Evolutionary conservation across 2,888 invertebrate genomes (phyloP).

Genomic region (Scaptomyza flava): DNA sequence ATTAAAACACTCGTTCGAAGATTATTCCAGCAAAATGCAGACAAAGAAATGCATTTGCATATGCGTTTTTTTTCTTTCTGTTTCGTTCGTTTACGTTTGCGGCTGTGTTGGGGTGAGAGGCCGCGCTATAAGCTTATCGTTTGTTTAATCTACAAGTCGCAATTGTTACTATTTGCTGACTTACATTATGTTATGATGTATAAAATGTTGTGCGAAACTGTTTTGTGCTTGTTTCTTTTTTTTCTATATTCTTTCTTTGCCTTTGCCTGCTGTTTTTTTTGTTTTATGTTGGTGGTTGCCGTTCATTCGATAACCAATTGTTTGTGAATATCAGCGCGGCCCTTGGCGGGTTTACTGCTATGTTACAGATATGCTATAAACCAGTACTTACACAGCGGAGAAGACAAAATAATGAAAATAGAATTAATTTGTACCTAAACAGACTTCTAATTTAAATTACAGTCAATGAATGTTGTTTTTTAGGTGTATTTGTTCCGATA

Average conservation of each 20-base stretch:
- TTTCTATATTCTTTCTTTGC: constrained; percentile 32
- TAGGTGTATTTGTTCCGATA: constrained; percentile 22
- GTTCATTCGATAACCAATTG: constrained; percentile 29
- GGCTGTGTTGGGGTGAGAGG: constrained; percentile 1
- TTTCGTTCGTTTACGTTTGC: constrained; percentile 16
- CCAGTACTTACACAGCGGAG: neutral
- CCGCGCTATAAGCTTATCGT: constrained; percentile 39
- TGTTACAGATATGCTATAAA: neutral
- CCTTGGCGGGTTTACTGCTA: neutral
- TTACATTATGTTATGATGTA: constrained; percentile 48
- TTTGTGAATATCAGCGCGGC: constrained; percentile 18
- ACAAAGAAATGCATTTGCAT: constrained; percentile 62
- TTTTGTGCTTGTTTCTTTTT: constrained; percentile 27
- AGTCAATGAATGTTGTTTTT: neutral
- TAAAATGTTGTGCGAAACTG: constrained; percentile 56
- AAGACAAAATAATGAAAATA: constrained; percentile 1
- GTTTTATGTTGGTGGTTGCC: constrained; percentile 27
- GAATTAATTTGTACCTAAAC: neutral
- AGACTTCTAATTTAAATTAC: neutral
- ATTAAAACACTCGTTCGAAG: constrained; percentile 38
- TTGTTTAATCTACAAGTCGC: constrained; percentile 54
- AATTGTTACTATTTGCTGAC: constrained; percentile 40
- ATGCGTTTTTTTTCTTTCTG: constrained; percentile 5
- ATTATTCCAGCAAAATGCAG: constrained; percentile 57
- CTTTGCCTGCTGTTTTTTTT: constrained; percentile 23